Percentiles rank a stretch among this genome's conserved stretches.
Evolutionary conservation across 2,113 vertebrate species (phyloP).

Genomic region (Mus pahari): DNA sequence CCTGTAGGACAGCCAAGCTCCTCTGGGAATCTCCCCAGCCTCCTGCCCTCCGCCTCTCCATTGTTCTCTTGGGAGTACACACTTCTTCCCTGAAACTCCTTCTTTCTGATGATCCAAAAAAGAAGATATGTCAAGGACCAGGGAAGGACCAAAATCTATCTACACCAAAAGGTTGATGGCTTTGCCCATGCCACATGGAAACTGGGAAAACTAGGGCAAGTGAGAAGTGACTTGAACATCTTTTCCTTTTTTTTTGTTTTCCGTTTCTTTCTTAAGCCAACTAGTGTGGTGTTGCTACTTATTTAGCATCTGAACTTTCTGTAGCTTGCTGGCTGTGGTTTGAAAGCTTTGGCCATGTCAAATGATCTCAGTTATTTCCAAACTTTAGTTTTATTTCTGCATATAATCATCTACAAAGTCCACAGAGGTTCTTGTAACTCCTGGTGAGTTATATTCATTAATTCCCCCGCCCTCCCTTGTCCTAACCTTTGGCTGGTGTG

Average conservation of each 20-base stretch:
- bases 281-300: not conserved
- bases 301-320: conserved; percentile 8
- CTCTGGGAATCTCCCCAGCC: not conserved
- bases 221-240: not conserved
- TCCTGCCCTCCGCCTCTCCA: not conserved
- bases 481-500: not conserved
- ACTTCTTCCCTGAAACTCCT: not conserved
- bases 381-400: conserved; percentile 35
- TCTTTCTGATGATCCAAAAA: not conserved
- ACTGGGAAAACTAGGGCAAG: not conserved
- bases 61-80: not conserved
- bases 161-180: not conserved
- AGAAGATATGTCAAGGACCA: not conserved
- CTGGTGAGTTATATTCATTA: not conserved
- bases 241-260: not conserved
- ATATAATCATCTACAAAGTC: conserved; percentile 19
- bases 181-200: not conserved
- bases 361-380: conserved; percentile 44
- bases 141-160: not conserved
- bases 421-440: conserved; percentile 13
- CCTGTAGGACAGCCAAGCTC: not conserved
- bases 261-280: not conserved
- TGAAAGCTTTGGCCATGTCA: not conserved
- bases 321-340: not conserved
- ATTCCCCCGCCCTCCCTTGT: not conserved